These are phyloP conservation scores for Melanogrammus aeglefinus DNA, from an alignment of 2,797 vertebrate genomes.

Conservation along the genomic window DNA sequence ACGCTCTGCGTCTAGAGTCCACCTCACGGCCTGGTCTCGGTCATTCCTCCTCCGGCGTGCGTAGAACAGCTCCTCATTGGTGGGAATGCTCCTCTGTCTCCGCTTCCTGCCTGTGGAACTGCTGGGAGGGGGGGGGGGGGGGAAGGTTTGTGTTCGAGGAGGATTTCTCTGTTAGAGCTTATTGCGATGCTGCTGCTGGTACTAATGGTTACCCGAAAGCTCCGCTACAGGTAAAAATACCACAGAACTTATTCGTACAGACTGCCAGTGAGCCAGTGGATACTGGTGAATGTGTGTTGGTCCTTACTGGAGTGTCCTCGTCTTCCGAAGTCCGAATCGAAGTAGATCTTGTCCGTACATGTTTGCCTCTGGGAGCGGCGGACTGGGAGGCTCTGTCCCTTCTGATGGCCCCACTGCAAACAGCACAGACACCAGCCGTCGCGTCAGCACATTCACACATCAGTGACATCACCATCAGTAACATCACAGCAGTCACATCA, in stretches of 20 bases:
- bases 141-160: no score
- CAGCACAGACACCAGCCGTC: no score
- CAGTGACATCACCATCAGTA: no score
- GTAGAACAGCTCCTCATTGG: slow-evolving; percentile 91
- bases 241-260: no score
- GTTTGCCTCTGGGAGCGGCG: slow-evolving; percentile 14
- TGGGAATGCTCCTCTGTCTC: slow-evolving; percentile 74
- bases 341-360: slow-evolving; percentile 90
- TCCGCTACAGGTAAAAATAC: not conserved
- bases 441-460: no score
- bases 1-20: slow-evolving; percentile 83
- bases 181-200: not conserved
- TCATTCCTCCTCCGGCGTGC: slow-evolving; percentile 92
- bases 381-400: not conserved
- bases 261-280: not conserved
- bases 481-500: no score
- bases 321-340: slow-evolving; percentile 90
- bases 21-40: slow-evolving; percentile 94
- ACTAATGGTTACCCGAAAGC: not conserved
- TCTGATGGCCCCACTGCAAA: not conserved
- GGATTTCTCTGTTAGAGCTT: not conserved
- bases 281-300: no score
- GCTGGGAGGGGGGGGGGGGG: slow-evolving; percentile 42
- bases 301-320: no score
- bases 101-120: slow-evolving; percentile 58